Percentiles rank a stretch among this genome's conserved stretches.
Evolutionary conservation across 2,113 vertebrate genomes (phyloP).

Genomic region (Xenotilapia caudafasciata): DNA sequence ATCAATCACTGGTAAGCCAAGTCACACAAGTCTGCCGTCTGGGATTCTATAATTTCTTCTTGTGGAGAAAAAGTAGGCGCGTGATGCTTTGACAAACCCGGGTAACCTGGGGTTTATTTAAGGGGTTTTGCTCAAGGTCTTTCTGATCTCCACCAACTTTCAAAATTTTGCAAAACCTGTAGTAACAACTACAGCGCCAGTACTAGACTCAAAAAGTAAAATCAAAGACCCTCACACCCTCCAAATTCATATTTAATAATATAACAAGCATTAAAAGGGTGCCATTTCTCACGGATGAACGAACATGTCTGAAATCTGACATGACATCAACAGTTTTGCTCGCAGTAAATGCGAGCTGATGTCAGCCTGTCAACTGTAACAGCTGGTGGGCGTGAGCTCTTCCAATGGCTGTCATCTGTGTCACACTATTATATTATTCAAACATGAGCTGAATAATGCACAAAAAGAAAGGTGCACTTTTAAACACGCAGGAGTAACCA

Average conservation of each 20-base stretch:
- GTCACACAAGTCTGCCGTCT: conserved; percentile 3
- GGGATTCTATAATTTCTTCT: not conserved
- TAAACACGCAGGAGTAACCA: not conserved
- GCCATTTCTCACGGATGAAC: not conserved
- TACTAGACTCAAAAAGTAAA: not conserved
- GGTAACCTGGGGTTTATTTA: not conserved
- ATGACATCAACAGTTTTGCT: not conserved
- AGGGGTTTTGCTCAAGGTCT: not conserved
- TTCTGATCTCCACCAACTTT: not conserved
- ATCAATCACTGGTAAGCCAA: conserved; percentile 27
- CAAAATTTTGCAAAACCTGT: not conserved
- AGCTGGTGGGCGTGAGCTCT: conserved; percentile 19
- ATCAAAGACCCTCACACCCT: not conserved
- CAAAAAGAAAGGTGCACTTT: not conserved
- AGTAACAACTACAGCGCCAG: not conserved
- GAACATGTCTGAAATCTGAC: not conserved
- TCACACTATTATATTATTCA: not conserved
- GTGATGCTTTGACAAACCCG: not conserved
- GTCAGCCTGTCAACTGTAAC: conserved; percentile 9
- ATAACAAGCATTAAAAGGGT: not conserved
- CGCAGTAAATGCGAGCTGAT: not conserved
- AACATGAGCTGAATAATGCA: not conserved
- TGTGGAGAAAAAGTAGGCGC: not conserved
- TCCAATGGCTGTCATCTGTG: not conserved
- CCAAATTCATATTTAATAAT: not conserved